Evolutionary conservation across 1,140 invertebrate species (phyloP), one percentile per base, ranked within the genome.

Genomic region (Pseudachorutes palmiensis): DNA sequence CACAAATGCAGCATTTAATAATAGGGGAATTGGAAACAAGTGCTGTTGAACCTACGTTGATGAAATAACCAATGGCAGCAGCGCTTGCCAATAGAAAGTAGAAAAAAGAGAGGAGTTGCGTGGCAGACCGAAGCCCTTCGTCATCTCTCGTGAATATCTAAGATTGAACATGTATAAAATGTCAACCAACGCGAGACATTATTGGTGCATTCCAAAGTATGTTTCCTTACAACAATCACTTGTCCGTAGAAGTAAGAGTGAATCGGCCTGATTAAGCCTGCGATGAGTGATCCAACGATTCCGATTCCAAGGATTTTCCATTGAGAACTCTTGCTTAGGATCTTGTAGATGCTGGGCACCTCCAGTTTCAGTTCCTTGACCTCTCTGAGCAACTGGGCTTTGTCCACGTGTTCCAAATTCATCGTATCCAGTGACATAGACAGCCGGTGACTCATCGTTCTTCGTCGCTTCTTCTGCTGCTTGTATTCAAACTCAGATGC

Each of bases 211-310:
- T 45, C 19, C 19, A 45, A 45, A 45, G 19, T 12, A 45, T 12
- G 36, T 45, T 12, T 12, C 84, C 88, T 86, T 60, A 91, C 88
- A 28, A 85, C 84, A 68, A 93, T 81, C 73, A 94, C 86, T 77
- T 91, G 87, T 61, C 88, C 87, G 71, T 93, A 87, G 24, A 93
- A 79, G 59, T 92, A 79, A 0, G 89, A 86, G 76, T 90, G 88
- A 0, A 86, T 74, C 1, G 91, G 90, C 80, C 89, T 87, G 49
- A 85, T 81, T 61, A 82, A 82, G 2, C 91, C 91, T 72, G 84
- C 85, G 16, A 90, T 74, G 0, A 86, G 70, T 0, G 88, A 85
- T 12, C 83, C 84, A 0, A 89, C 62, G 66, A 85, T 83, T 2
- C 88, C 90, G 19, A 45, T 9, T 0, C 85, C 64, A 2, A 83